Base-by-base conservation (phyloP, 92 coral and sea anemone genomes). In the Pocillopora meandrina region DNA sequence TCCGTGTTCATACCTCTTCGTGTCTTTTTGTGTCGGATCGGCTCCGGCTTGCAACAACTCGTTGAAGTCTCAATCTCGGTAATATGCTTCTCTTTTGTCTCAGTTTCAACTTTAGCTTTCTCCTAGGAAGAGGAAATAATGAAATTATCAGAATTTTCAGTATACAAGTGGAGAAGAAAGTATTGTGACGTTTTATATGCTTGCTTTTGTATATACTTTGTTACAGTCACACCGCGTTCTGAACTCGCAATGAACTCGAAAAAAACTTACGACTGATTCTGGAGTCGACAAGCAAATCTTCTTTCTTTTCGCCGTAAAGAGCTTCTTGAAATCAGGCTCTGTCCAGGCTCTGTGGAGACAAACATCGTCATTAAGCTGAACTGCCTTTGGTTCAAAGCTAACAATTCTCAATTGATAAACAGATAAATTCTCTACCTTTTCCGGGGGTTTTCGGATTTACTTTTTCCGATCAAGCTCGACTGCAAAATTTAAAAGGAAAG, bases 21-120 rank as follows among this genome's bases (percentile, higher is more conserved):
- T 61, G 85, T 81, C 85, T 81, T 81, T 81, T 81, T 81, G 85
- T 71, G 69, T 34, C 85, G 77, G 36, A 36, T 42, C 35, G 55
- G 56, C 13, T 42, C 72, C 52, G 52, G 52, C 42, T 81, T 61
- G 19, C 74, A 42, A 19, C 13, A 9, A 16, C 67, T 67, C 77
- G 75, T 61, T 34, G 23, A 34, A 7, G 70, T 35, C 19, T 31
- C 69, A 59, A 69, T 62, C 35, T 66, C 77, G 36, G 71, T 36
- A 7, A 14, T 66, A 18, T 16, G 16, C 31, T 69, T 71, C 20
- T 36, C 71, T 56, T 71, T 81, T 60, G 35, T 55, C 52, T 76
- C 77, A 7, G 59, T 19, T 71, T 21, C 23, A 60, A 71, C 59
- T 23, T 58, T 59, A 36, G 59, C 60, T 36, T 65, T 55, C 49